Percentiles rank a stretch among this genome's conserved stretches.
Evolutionary conservation across 2,797 vertebrate genomes (phyloP).

Genomic region (Helarctos malayanus): DNA sequence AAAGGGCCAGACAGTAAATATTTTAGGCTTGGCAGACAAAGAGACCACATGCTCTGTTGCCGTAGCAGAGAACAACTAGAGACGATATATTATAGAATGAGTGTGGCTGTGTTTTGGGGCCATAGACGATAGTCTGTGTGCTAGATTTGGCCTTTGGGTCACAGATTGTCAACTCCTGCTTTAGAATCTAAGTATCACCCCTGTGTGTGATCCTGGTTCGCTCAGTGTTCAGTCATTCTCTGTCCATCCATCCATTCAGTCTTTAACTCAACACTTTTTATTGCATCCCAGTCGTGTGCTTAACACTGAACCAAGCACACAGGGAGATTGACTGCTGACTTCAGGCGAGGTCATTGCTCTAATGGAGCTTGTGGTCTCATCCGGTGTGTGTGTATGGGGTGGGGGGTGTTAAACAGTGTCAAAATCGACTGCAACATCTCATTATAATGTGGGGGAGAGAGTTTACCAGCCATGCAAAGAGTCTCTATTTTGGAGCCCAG

Average conservation of each 20-base stretch:
- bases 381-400: too few relatives aligned
- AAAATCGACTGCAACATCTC: neutral
- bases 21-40: neutral
- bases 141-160: neutral
- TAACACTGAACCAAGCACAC: neutral
- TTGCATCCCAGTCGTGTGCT: neutral
- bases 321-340: neutral
- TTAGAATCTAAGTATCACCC: neutral
- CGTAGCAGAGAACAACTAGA: neutral
- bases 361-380: neutral
- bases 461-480: neutral
- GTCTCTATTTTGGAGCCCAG: neutral
- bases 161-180: neutral
- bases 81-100: neutral
- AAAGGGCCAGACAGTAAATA: slow-evolving; percentile 1
- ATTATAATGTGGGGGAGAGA: neutral
- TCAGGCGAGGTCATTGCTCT: neutral
- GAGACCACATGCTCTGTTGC: neutral
- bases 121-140: neutral
- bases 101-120: neutral
- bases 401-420: neutral
- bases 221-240: slow-evolving; percentile 4
- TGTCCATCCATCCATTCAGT: neutral
- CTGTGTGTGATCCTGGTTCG: slow-evolving; percentile 1
- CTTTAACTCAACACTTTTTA: neutral